Conservation (phyloP, 2,797 vertebrate species). For the Scolopax rusticola region DNA sequence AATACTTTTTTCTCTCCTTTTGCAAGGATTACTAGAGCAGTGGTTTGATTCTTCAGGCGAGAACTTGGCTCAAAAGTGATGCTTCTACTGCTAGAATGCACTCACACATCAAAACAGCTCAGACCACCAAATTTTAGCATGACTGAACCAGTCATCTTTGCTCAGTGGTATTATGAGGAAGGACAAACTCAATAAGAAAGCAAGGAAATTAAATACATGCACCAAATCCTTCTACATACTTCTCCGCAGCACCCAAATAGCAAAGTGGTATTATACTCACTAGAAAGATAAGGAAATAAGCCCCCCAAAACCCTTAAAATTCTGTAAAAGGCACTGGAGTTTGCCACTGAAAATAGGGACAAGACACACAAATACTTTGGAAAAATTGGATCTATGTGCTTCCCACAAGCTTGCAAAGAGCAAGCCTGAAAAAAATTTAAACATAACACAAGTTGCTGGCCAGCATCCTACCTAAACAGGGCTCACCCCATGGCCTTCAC, state of each 20-base stretch:
- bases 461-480: neutral
- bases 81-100: neutral
- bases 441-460: neutral
- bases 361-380: neutral
- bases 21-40: neutral
- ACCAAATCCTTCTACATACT: neutral
- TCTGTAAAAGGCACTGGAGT: neutral
- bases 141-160: neutral
- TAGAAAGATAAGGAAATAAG: neutral
- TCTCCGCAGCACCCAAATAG: neutral
- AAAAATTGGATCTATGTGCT: neutral
- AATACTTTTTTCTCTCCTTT: rapidly evolving
- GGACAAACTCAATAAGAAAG: neutral
- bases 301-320: neutral
- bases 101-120: neutral
- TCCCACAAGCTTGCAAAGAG: neutral
- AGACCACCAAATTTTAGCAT: neutral
- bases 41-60: neutral
- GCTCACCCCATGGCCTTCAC: neutral
- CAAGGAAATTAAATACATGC: neutral
- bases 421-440: neutral
- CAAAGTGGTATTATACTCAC: neutral
- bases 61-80: neutral
- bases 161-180: neutral
- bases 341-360: neutral